Conservation (phyloP, 2,113 vertebrate genomes). For the Hemiscyllium ocellatum region DNA sequence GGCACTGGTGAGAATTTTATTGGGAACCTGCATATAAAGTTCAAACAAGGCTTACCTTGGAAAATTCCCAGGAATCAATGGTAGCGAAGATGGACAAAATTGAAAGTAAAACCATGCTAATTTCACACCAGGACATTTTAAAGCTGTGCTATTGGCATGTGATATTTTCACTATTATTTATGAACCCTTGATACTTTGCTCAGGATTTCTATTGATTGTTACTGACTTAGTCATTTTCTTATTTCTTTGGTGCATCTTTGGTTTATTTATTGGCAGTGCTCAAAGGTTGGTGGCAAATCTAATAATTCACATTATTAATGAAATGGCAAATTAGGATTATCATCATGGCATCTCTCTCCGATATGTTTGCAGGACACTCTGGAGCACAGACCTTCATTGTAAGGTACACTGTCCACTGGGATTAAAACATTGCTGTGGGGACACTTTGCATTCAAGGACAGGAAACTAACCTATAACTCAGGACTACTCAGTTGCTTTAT, state of each 20-base stretch:
- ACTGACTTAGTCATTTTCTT: neutral
- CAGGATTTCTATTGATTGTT: neutral
- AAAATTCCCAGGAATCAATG: neutral
- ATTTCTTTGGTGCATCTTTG: neutral
- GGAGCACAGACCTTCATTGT: too few species aligned
- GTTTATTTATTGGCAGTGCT: neutral
- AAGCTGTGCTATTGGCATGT: neutral
- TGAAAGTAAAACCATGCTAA: neutral
- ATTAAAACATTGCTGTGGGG: too few species aligned
- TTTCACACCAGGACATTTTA: neutral
- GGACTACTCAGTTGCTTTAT: too few species aligned
- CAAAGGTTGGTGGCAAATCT: neutral
- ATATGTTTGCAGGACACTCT: too few species aligned
- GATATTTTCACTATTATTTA: neutral
- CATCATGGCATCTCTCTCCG: too few species aligned
- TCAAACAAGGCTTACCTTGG: neutral
- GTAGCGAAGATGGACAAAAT: neutral
- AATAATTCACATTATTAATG: too few species aligned
- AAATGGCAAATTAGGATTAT: too few species aligned
- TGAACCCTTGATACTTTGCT: neutral
- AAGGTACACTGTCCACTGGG: too few species aligned
- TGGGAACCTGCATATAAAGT: neutral
- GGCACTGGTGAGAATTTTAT: neutral
- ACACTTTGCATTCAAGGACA: too few species aligned
- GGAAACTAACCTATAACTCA: too few species aligned